Evolutionary conservation across 1,140 invertebrate species (phyloP), one percentile per base, ranked within the genome.

Genomic region (Bacillus rossius): DNA sequence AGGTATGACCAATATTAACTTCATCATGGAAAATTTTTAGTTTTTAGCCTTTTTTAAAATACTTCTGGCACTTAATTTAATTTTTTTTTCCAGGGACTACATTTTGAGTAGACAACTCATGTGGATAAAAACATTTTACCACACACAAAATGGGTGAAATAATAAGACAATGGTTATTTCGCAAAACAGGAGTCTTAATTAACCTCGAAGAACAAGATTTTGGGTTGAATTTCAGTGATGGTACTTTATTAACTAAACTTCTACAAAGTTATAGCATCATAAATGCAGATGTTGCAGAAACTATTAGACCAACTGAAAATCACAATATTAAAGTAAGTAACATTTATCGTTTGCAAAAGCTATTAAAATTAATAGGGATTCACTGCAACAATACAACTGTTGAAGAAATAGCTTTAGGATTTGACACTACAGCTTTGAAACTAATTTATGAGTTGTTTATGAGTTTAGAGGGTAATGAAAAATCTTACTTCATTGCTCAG

Each of bases 361-460:
- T 80, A 81, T 56, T 83, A 20, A 66, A 65, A 16, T 69, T 75
- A 41, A 64, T 84, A 2, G 74, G 77, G 43, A 73, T 83, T 13
- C 65, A 71, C 7, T 66, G 78, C 55, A 69, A 65, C 43, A 73
- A 78, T n/a, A 64, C 70, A 8, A 76, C 77, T 47, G 63, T 83
- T 43, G 61, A 69, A 1, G 75, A 74, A 38, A 75, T 83, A 5
- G 77, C 76, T 47, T 67, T 76, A 37, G 77, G 77, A 8, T 76
- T 75, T 55, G 76, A 76, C 19, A 73, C 73, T 8, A 65, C 74
- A 0, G 66, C 80, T 13, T 64, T 82, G 14, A 74, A 77, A 13
- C 63, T 84, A 8, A 79, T 83, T 64, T 83, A 83, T 68, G 75
- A 81, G 68, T 63, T 84, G 13, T 84, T 80, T 64, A 67, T 84